Percentiles rank a stretch among this genome's conserved stretches.
Conservation (phyloP, 1,140 invertebrate genomes). For the Drosophila sturtevanti region DNA sequence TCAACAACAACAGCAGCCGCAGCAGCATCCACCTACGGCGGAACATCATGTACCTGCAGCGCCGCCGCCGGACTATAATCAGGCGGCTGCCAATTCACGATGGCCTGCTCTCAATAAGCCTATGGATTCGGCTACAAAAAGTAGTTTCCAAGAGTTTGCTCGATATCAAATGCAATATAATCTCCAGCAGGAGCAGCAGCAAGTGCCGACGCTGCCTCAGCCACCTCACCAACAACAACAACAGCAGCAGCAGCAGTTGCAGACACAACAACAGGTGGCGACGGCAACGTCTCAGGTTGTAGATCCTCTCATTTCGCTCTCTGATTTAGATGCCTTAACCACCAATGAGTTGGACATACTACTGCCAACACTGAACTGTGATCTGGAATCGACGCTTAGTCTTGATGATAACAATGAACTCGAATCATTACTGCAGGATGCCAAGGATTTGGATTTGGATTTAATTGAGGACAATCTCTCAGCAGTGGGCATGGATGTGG, state of each 20-base stretch:
- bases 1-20: slow-evolving; percentile 75
- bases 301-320: slow-evolving; percentile 72
- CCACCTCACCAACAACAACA: slow-evolving; percentile 37
- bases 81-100: slow-evolving; percentile 80
- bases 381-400: slow-evolving; percentile 84
- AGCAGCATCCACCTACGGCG: slow-evolving; percentile 45
- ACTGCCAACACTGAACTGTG: slow-evolving; percentile 85
- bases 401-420: slow-evolving; percentile 83
- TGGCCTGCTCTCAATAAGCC: slow-evolving; percentile 83
- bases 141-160: slow-evolving; percentile 85
- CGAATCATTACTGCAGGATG: slow-evolving; percentile 81
- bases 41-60: slow-evolving; percentile 70
- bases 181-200: slow-evolving; percentile 83
- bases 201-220: slow-evolving; percentile 62
- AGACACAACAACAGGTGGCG: slow-evolving; percentile 22
- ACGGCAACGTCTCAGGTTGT: slow-evolving; percentile 40
- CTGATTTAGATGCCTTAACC: slow-evolving; percentile 83
- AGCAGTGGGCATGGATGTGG: slow-evolving; percentile 76
- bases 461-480: slow-evolving; percentile 78
- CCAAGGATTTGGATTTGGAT: slow-evolving; percentile 80
- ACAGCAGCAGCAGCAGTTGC: slow-evolving; percentile 14
- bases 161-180: slow-evolving; percentile 86
- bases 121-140: slow-evolving; percentile 85
- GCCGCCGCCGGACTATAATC: slow-evolving; percentile 83
- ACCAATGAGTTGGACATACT: slow-evolving; percentile 86